Conservation (phyloP, 2,888 invertebrate genomes). For the Cosmorhoe ocellata region DNA sequence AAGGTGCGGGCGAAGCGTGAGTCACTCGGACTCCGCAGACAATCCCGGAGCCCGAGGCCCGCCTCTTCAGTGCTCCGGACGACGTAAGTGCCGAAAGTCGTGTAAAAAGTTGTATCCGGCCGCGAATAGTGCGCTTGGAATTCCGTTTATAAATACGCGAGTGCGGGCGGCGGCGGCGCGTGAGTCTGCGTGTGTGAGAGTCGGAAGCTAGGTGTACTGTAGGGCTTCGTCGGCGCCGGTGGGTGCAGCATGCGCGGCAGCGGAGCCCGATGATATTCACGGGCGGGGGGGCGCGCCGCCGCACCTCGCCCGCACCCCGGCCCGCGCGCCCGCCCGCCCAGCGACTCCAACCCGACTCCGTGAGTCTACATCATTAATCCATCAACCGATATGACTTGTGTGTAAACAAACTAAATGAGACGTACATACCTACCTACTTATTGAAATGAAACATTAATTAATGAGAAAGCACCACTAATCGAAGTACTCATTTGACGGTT, state of each 20-base stretch:
- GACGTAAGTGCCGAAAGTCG: conserved; percentile 81
- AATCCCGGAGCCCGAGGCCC: conserved; percentile 59
- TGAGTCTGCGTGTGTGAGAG: conserved; percentile 34
- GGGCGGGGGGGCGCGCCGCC: conserved; percentile 79
- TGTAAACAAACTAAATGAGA: conserved; percentile 34
- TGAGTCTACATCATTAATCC: conserved; percentile 47
- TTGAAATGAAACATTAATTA: conserved; percentile 30
- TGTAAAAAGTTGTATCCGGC: conserved; percentile 82
- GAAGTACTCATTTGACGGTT: conserved; percentile 25
- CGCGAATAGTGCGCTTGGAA: conserved; percentile 72
- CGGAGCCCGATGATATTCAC: conserved; percentile 75
- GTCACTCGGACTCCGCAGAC: conserved; percentile 70
- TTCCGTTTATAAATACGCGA: conserved; percentile 79
- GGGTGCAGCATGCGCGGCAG: conserved; percentile 53
- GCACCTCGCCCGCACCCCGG: conserved; percentile 69
- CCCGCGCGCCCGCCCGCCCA: conserved; percentile 54
- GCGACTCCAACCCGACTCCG: conserved; percentile 60
- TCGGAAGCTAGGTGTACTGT: conserved; percentile 37
- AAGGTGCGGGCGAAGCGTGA: conserved; percentile 53
- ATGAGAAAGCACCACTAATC: conserved; percentile 15
- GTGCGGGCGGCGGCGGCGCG: conserved; percentile 43
- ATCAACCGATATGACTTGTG: conserved; percentile 25
- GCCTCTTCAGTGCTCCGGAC: conserved; percentile 76
- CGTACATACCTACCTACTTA: no score
- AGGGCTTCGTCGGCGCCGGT: conserved; percentile 30